These are phyloP conservation scores for Aethina tumida DNA, from an alignment of 1,140 invertebrate genomes.

Conservation along the genomic window DNA sequence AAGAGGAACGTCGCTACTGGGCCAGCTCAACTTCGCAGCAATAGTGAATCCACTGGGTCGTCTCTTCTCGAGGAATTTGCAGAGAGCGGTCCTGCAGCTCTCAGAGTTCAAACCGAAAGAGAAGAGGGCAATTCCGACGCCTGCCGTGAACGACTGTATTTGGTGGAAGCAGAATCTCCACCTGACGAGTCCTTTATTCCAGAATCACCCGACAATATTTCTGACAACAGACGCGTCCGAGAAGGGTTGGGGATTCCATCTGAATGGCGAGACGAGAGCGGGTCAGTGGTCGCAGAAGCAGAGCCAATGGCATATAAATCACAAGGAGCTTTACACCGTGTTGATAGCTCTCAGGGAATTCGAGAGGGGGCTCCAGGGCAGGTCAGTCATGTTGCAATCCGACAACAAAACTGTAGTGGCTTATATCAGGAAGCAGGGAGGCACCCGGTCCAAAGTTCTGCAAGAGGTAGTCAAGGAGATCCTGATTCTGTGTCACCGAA, in stretches of 20 bases:
- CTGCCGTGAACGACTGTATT: constrained; percentile 12
- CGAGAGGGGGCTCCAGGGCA: constrained; percentile 11
- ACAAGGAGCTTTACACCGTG: constrained; percentile 29
- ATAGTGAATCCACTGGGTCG: constrained; percentile 41
- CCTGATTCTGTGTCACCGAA: neutral
- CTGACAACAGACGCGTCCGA: constrained; percentile 28
- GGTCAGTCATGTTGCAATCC: constrained; percentile 24
- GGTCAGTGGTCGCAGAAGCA: constrained; percentile 15
- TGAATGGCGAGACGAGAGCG: constrained; percentile 15
- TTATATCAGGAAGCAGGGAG: neutral
- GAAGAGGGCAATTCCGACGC: constrained; percentile 5
- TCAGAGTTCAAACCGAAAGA: neutral
- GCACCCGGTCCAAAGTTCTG: neutral
- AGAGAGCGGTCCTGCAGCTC: constrained; percentile 12
- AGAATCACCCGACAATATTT: constrained; percentile 17
- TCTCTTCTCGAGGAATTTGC: constrained; percentile 19
- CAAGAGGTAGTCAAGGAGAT: neutral
- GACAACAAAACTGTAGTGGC: constrained; percentile 30
- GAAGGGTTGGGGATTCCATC: constrained; percentile 25
- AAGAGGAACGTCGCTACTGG: constrained; percentile 7
- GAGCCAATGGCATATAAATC: constrained; percentile 23
- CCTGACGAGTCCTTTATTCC: constrained; percentile 16
- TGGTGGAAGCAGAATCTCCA: constrained; percentile 19
- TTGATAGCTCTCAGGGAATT: constrained; percentile 16
- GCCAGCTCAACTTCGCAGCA: constrained; percentile 34